Evolutionary conservation across 1,140 invertebrate genomes (phyloP), one percentile per base, ranked within the genome.

Genomic region (Vanessa tameamea): DNA sequence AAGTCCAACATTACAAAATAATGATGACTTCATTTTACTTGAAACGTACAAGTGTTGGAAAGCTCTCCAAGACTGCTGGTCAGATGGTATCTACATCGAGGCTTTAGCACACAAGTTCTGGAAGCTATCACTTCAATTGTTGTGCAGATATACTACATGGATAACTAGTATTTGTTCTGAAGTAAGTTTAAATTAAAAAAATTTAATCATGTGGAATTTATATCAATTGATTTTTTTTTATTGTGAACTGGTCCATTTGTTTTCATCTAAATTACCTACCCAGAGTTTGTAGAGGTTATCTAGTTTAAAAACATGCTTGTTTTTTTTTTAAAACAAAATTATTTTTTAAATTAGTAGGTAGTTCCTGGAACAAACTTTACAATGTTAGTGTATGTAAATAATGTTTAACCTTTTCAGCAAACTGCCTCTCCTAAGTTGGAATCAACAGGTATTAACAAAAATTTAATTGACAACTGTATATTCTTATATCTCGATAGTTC

Each of bases 101-200:
- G 95, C 96, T 65, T 86, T 98, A 2, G 94, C 95, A 78, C 95
- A 96, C 78, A 95, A 96, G 83, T 98, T 98, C 92, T 98, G 97
- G 95, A 98, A 98, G 90, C 93, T 98, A 8, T 96, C 95, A 61
- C 90, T 98, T 37, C 97, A 98, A 93, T 93, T 98, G 43, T 80
- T 97, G 26, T 94, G 96, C 37, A 94, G 97, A 78, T 97, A 97
- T 88, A 92, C 93, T 31, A 94, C 94, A 15, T 98, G 97, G 96
- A 93, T 95, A 31, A 86, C 91, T 50, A 88, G 71, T 16, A 86
- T 83, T 75, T 90, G 88, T 81, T 82, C 79, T 74, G 87, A 93
- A 82, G 93, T 93, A 82, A 76, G 72, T 64, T 55, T 64, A 9
- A 37, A 1, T 50, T 13, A 65, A 12, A 59, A 13, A 37, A 37